A percentile compares a stretch with the other conserved stretches of the same genome.
Evolutionary conservation across 2,797 vertebrate species (phyloP).

Genomic region (Trematocara caparti): DNA sequence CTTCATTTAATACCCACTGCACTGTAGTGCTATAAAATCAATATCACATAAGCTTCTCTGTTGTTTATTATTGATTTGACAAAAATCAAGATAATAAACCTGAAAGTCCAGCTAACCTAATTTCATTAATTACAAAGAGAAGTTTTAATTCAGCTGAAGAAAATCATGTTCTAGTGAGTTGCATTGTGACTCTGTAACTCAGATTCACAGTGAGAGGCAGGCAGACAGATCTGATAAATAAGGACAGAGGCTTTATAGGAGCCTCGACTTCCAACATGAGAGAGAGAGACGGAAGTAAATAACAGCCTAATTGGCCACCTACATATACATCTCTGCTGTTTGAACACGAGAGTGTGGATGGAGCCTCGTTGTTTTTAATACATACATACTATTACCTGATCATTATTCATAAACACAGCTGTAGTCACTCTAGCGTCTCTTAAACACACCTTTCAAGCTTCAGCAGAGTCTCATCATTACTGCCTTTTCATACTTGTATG

Average conservation of each 20-base stretch:
- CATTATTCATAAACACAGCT: not conserved
- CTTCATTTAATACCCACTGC: not conserved
- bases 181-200: not conserved
- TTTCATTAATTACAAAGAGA: not conserved
- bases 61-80: not conserved
- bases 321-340: not conserved
- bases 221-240: slow-evolving; percentile 38
- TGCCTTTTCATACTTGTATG: not conserved
- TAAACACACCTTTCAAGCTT: not conserved
- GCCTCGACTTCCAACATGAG: not conserved
- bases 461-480: not conserved
- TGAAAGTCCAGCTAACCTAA: not conserved
- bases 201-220: slow-evolving; percentile 29
- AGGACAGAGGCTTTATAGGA: slow-evolving; percentile 27
- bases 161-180: rapidly evolving
- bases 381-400: not conserved
- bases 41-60: not conserved
- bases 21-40: not conserved
- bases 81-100: not conserved
- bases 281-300: not conserved
- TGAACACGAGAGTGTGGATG: not conserved
- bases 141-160: not conserved
- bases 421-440: not conserved
- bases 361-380: not conserved
- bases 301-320: not conserved